phyloP scores from a whole-genome alignment of 2,888 invertebrate species.

The Acleris emargana region DNA sequence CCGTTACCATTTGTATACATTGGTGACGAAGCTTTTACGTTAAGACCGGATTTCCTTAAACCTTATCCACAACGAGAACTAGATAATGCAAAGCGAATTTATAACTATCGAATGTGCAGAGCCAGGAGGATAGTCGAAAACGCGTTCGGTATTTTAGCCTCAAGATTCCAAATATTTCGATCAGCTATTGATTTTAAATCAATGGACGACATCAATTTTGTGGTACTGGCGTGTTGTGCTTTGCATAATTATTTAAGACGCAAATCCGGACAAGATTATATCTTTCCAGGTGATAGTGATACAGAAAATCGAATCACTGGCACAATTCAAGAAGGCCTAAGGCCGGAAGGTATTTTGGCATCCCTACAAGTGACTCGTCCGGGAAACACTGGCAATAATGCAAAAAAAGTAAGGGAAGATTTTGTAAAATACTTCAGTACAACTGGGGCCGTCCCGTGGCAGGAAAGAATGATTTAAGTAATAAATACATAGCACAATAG shows the following conservation, averaged over 20 bases:
- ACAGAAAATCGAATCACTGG: conserved; percentile 28
- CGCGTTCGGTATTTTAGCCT: conserved; percentile 31
- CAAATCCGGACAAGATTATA: conserved; percentile 21
- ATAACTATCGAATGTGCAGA: conserved; percentile 39
- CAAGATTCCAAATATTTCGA: conserved; percentile 9
- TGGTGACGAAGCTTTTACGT: conserved; percentile 38
- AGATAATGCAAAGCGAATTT: conserved; percentile 32
- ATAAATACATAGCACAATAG: conserved; percentile 12
- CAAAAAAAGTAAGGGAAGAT: conserved; percentile 33
- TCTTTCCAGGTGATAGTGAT: conserved; percentile 32
- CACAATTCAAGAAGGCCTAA: conserved; percentile 15
- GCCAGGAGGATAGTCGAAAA: conserved; percentile 39
- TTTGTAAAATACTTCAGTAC: conserved; percentile 28
- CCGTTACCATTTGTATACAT: conserved; percentile 36
- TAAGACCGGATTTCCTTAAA: conserved; percentile 35
- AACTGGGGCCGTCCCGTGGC: conserved; percentile 27
- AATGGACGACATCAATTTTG: conserved; percentile 32
- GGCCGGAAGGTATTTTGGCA: conserved; percentile 21
- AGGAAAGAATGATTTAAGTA: conserved; percentile 23
- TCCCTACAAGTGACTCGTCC: conserved; percentile 18
- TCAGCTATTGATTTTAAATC: conserved; percentile 15
- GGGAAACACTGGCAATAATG: conserved; percentile 23
- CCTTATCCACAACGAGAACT: conserved; percentile 28
- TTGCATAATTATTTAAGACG: conserved; percentile 33
- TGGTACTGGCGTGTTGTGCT: conserved; percentile 36